Evolutionary conservation across 2,113 vertebrate species (phyloP).

Genomic region (Noturus placidus): DNA sequence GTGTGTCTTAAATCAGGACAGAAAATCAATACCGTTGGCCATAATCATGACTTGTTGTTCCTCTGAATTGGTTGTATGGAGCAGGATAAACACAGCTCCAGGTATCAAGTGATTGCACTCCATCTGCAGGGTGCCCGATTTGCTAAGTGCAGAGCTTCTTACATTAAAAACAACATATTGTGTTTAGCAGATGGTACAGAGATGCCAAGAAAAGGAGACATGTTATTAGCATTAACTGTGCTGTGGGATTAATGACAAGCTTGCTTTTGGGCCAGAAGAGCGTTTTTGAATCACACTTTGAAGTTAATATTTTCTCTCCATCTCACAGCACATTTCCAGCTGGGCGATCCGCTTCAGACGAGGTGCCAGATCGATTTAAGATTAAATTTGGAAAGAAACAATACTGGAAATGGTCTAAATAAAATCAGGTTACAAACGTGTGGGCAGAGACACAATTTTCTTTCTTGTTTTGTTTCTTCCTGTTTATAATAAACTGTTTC

Average conservation of each 20-base stretch:
- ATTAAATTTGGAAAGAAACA: conserved; percentile 18
- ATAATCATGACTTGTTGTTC: conserved; percentile 43
- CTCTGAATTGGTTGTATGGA: conserved; percentile 46
- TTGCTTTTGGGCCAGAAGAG: neutral
- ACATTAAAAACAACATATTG: conserved; percentile 36
- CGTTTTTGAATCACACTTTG: neutral
- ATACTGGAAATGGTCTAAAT: conserved; percentile 27
- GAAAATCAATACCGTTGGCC: conserved; percentile 50
- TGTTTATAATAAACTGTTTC: neutral
- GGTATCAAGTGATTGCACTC: conserved; percentile 25
- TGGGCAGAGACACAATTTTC: conserved; percentile 1
- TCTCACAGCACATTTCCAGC: conserved; percentile 2
- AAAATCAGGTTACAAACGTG: conserved; percentile 19
- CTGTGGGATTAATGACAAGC: conserved; percentile 28
- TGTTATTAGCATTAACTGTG: conserved; percentile 31
- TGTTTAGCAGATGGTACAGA: conserved; percentile 24
- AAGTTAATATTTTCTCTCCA: neutral
- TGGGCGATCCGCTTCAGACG: neutral
- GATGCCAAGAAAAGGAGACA: conserved; percentile 5
- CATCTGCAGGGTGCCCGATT: conserved; percentile 27
- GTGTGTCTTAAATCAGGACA: conserved; percentile 44
- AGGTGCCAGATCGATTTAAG: conserved; percentile 35
- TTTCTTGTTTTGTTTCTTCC: neutral
- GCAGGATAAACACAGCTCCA: conserved; percentile 9
- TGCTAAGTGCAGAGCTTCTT: conserved; percentile 19